Base-by-base conservation (phyloP, 2,797 vertebrate species). In the Calcarius lapponicus region DNA sequence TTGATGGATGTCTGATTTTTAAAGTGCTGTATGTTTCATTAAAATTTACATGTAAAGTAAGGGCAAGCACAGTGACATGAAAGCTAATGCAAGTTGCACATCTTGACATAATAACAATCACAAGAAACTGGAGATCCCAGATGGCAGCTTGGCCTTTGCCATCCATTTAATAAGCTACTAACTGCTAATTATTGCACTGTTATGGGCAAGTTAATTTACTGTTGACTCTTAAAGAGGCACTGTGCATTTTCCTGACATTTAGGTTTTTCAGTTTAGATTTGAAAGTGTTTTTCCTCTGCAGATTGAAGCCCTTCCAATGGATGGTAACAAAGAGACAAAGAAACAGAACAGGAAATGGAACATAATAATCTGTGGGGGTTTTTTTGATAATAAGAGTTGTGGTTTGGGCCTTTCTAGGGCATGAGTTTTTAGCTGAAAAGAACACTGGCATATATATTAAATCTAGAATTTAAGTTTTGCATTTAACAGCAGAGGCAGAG, bases 111-210 rank as follows among this genome's bases (percentile, higher is more conserved):
- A 98, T 98, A 98, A 98, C 98, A 98, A 98, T 98, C 96, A 95
- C 92, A 97, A 96, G 98, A 96, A 97, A 98, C 96, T 87, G 95
- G 97, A 98, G 98, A 98, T 98, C 98, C 98, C 98, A 98, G 98
- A 98, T 98, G 98, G 98, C 98, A 97, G 97, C 97, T 98, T 98
- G 98, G 97, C 98, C 98, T 98, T 97, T 98, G 98, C 97, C 97
- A 98, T 98, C 97, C 97, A 98, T 98, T 98, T 98, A 98, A 98
- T 98, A 98, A 98, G 97, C 98, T 98, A 98, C 98, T 98, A 98
- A 98, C 97, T 97, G 98, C 98, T 98, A 98, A 98, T 98, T 98
- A 98, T 98, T 98, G 98, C 97, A 97, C 97, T 98, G 96, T 98
- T 98, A 97, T 53, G 97, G 98, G 98, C 97, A 97, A 98, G 97